Base-by-base conservation (phyloP, 2,888 invertebrate species). In the Merodon equestris region DNA sequence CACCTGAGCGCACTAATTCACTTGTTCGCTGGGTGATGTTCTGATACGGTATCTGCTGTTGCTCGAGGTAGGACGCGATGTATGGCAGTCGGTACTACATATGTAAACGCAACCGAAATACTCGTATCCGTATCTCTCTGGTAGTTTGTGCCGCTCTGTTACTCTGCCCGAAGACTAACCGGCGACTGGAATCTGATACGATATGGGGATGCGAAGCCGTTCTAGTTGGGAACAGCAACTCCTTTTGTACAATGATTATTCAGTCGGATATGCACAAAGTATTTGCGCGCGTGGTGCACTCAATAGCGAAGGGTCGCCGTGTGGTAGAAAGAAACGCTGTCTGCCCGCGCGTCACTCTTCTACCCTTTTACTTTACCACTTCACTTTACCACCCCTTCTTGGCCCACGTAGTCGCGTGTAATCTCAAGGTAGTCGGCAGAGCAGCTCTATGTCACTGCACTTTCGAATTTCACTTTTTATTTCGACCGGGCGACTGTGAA, bases 1-100 rank as follows among this genome's bases (percentile, higher is more conserved):
- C 79, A 79, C 79, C 79, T 79, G 79, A 79, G 60, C 64, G 79
- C 73, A 79, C 79, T 79, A 74, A 79, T 74, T 79, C 79, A 79
- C 79, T 79, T 74, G 79, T 70, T 79, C 64, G 54, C 27, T 74
- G 63, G n/a, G 3, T 27, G 27, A 27, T 27, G 7, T 27, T 27
- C 27, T 4, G 53, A 72, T 68, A 75, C 57, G 54, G 58, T 56
- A 27, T 73, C 54, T 63, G 48, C 50, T 27, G 12, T n/a, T n/a
- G n/a, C n/a, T n/a, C n/a, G n/a, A n/a, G n/a, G n/a, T n/a, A n/a
- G n/a, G n/a, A n/a, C n/a, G n/a, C n/a, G n/a, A n/a, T n/a, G n/a
- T n/a, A n/a, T n/a, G n/a, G n/a, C n/a, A n/a, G n/a, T n/a, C n/a
- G n/a, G n/a, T n/a, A n/a, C n/a, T n/a, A n/a, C n/a, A n/a, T n/a